Base-by-base conservation (phyloP, 2,888 invertebrate genomes). In the Cynaeus angustus region DNA sequence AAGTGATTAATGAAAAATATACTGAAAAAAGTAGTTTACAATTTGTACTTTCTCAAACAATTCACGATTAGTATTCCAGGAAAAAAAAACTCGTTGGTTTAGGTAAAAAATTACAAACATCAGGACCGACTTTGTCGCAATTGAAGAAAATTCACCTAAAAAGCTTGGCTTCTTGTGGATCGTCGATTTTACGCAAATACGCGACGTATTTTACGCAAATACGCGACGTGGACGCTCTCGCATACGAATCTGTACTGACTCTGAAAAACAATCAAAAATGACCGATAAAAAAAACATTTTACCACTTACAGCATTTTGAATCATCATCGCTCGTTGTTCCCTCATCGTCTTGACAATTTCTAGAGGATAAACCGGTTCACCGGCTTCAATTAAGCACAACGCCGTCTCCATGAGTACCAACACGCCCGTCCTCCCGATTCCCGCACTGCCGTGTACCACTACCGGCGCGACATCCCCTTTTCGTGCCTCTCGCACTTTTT, bases 241-340 rank as follows among this genome's bases (percentile, higher is more conserved):
- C 99, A 99, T 45, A 99, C 99, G 87, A 99, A 99, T 86, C 95
- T 94, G 88, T 98, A 99, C 89, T 99, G 99, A 89, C 94, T 96
- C 98, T 99, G 92, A 62, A 28, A 61, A 21, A 21, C 53, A 64
- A 59, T 33, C 33, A 53, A 2, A 53, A 50, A 50, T 4, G n/a
- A n/a, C n/a, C n/a, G n/a, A 1, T 37, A 37, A 5, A 0, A 37
- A 1, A 45, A n/a, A 14, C 21, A 1, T 21, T 45, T 45, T 45
- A 0, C 3, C 45, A 89, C 94, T 92, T 85, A 99, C 98, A 89
- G 97, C 93, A 86, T 98, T 99, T 89, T 99, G 99, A 86, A 99
- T 97, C 90, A 99, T 96, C 94, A 98, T 97, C 66, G 99, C 97
- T 70, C 99, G 89, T 86, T 98, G 98, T 83, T 97, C 94, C 74